Evolutionary conservation across 2,113 vertebrate species (phyloP).

Genomic region (Thomomys bottae): DNA sequence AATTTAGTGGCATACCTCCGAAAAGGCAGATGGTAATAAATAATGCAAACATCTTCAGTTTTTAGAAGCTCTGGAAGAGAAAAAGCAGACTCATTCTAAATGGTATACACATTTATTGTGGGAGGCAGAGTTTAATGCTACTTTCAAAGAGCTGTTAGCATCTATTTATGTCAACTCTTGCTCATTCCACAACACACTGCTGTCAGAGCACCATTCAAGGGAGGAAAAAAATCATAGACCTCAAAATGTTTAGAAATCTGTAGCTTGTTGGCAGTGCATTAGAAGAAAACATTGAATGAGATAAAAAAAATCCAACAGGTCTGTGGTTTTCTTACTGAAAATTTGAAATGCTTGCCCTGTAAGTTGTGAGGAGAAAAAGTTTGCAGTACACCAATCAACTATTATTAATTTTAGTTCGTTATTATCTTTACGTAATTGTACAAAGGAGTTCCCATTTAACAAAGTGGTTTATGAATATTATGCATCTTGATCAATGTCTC

Average conservation of each 20-base stretch:
- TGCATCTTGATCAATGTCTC: too few species aligned
- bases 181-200: neutral
- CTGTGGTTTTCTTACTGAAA: conserved; percentile 42
- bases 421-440: too few species aligned
- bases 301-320: conserved; percentile 53
- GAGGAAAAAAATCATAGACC: conserved; percentile 20
- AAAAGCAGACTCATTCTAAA: neutral
- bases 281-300: conserved; percentile 61
- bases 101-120: neutral
- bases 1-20: neutral
- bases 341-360: neutral
- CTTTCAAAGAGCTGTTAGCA: neutral
- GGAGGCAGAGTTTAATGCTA: conserved; percentile 10
- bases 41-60: neutral
- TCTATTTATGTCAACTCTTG: neutral
- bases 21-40: conserved; percentile 8
- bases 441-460: too few species aligned
- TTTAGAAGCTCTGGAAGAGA: neutral
- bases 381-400: neutral
- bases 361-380: neutral
- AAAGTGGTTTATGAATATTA: too few species aligned
- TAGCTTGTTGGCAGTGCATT: conserved; percentile 29
- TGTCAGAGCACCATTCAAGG: neutral
- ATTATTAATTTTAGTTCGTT: neutral
- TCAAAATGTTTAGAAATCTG: conserved; percentile 44